These are phyloP conservation scores for Steinernema khuongi DNA, from an alignment of 1,140 invertebrate genomes.

Conservation along the genomic window DNA sequence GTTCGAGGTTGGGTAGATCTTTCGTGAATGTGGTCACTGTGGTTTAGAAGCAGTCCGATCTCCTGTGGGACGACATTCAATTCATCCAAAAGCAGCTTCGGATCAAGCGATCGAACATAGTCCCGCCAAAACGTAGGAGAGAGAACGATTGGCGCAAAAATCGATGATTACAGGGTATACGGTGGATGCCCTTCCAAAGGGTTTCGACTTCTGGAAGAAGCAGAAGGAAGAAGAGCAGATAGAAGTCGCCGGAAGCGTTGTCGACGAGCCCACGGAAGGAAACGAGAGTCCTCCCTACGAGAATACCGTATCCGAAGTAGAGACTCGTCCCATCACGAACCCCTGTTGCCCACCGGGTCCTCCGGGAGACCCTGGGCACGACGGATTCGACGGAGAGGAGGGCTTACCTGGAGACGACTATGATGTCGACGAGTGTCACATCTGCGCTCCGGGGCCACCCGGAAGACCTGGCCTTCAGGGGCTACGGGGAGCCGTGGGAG, in stretches of 20 bases:
- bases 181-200: background rate
- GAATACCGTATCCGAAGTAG: conserved; percentile 9
- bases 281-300: background rate
- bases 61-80: background rate
- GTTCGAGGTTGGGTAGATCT: too few species aligned
- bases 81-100: background rate
- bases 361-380: background rate
- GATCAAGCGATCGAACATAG: background rate
- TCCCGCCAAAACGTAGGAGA: background rate
- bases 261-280: background rate
- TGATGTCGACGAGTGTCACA: background rate
- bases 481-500: background rate
- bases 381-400: background rate
- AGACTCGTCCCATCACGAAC: background rate
- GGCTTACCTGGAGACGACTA: background rate
- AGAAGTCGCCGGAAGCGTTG: background rate
- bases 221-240: background rate
- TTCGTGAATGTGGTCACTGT: too few species aligned
- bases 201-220: background rate
- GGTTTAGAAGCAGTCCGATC: background rate
- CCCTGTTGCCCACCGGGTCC: background rate
- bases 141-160: background rate
- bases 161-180: background rate
- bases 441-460: background rate
- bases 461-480: background rate